phyloP scores from a whole-genome alignment of 1,140 invertebrate species.

The Hydropsyche tenuis region DNA sequence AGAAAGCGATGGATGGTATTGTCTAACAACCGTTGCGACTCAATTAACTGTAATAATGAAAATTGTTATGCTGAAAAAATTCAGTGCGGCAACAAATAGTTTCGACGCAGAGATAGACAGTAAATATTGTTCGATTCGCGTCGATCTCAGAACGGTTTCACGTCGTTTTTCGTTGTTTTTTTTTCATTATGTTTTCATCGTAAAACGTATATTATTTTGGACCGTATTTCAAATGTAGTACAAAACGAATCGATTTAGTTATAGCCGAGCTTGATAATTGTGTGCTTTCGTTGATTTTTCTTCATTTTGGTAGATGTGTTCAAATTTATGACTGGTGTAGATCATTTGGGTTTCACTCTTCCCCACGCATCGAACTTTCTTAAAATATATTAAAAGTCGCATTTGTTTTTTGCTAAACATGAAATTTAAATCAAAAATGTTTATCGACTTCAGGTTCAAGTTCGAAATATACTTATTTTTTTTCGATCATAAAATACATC shows the following conservation, averaged over 20 bases:
- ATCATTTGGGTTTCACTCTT: no score
- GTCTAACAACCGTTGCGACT: slow-evolving; percentile 33
- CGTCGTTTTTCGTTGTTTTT: no score
- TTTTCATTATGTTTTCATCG: neutral
- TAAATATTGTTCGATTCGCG: slow-evolving; percentile 20
- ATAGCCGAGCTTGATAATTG: neutral
- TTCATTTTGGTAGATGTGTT: no score
- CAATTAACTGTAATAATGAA: slow-evolving; percentile 30
- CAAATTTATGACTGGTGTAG: no score
- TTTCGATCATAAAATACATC: no score
- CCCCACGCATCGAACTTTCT: neutral
- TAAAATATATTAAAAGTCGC: no score
- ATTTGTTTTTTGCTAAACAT: no score
- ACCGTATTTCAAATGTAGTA: slow-evolving; percentile 1
- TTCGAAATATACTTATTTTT: no score
- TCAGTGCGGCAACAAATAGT: neutral
- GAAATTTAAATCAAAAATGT: no score
- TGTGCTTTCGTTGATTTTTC: neutral
- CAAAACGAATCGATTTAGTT: slow-evolving; percentile 15
- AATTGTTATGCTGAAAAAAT: slow-evolving; percentile 20
- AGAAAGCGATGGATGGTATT: slow-evolving; percentile 7
- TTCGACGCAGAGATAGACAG: slow-evolving; percentile 1
- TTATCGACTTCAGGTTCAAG: no score
- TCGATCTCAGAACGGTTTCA: neutral
- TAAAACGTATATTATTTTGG: neutral